Conservation (phyloP, 2,888 invertebrate species). For the Halictus ligatus region DNA sequence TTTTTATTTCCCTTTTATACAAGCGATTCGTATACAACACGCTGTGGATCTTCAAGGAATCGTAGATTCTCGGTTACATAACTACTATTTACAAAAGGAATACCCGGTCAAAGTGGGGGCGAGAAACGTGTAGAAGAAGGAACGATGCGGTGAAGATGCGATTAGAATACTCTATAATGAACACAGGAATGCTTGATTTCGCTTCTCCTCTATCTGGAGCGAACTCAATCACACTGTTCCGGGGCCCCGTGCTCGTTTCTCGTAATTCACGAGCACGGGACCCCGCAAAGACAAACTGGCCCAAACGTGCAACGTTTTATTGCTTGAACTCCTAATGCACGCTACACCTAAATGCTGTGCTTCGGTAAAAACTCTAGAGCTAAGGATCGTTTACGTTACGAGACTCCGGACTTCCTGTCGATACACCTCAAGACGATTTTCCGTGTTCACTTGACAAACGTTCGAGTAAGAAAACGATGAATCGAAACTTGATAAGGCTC, state of each 20-base stretch:
- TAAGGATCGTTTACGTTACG: slow-evolving; percentile 29
- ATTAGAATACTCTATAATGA: slow-evolving; percentile 54
- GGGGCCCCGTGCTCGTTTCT: slow-evolving; percentile 6
- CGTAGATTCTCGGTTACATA: slow-evolving; percentile 33
- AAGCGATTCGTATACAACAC: slow-evolving; percentile 66
- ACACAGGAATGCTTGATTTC: slow-evolving; percentile 54
- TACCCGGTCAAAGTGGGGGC: slow-evolving; percentile 13
- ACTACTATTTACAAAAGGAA: slow-evolving; percentile 60
- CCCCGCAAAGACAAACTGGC: slow-evolving; percentile 42
- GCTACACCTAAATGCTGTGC: slow-evolving; percentile 45
- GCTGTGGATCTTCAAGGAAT: slow-evolving; percentile 45
- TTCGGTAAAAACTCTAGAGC: slow-evolving; percentile 47
- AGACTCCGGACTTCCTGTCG: neutral
- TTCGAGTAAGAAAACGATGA: neutral
- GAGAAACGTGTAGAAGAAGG: slow-evolving; percentile 44
- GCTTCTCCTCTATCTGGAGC: slow-evolving; percentile 20
- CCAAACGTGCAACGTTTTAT: slow-evolving; percentile 63
- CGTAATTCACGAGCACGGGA: neutral
- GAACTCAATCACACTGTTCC: slow-evolving; percentile 22
- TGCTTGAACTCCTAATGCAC: slow-evolving; percentile 59
- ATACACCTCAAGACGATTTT: neutral
- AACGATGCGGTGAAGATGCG: slow-evolving; percentile 45
- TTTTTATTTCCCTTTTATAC: slow-evolving; percentile 44
- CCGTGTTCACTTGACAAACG: neutral
- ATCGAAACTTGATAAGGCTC: neutral